Percentiles rank a stretch among this genome's conserved stretches.
Conservation (phyloP, 1,140 invertebrate species). For the Maconellicoccus hirsutus region DNA sequence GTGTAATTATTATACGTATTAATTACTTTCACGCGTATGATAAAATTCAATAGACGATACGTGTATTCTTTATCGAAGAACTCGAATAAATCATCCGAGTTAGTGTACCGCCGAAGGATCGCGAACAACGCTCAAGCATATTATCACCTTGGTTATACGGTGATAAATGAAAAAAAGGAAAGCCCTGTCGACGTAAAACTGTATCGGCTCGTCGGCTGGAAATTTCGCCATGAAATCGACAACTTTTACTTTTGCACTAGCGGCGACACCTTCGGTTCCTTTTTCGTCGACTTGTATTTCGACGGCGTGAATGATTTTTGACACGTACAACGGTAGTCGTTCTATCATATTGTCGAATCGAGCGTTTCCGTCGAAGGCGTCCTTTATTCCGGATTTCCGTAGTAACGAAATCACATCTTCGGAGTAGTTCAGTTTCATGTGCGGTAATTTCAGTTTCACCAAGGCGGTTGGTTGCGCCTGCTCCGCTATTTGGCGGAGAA, state of each 20-base stretch:
- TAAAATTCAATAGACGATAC: no score
- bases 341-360: background rate
- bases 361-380: background rate
- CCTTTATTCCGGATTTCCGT: background rate
- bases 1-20: no score
- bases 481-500: no score
- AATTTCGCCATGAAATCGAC: no score
- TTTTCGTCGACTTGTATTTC: conserved; percentile 10
- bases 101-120: background rate
- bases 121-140: background rate
- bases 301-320: background rate
- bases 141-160: background rate
- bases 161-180: background rate
- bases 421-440: no score
- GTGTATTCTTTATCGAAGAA: no score
- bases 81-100: no score
- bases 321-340: background rate
- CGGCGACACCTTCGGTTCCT: background rate
- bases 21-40: no score
- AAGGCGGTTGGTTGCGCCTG: no score
- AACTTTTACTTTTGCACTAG: background rate
- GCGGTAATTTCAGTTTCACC: no score
- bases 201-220: background rate
- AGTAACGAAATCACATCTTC: background rate
- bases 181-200: background rate